Evolutionary conservation across 2,797 vertebrate species (phyloP), one percentile per base, ranked within the genome.

Genomic region (Cephalopachus bancanus): DNA sequence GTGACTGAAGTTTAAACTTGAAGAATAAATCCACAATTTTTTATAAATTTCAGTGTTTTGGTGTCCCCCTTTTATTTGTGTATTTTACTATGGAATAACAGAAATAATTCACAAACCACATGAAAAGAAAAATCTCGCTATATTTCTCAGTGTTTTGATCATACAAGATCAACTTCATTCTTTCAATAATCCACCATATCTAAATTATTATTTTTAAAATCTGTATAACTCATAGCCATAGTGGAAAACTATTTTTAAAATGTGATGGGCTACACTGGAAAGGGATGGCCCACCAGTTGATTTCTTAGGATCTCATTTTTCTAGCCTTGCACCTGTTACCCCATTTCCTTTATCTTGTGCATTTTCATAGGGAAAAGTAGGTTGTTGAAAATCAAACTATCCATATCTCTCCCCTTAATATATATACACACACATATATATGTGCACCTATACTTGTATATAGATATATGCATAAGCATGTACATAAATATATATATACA

Each of bases 341-440:
- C 4, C 14, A 60, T 60, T 93, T 92, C 49, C 85, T 74, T 93
- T 89, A 96, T 69, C 83, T 71, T 76, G 19, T 62, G 4, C 16
- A 72, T 19, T 69, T 96, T 89, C 57, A 64, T 78, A 80, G 79
- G 37, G 59, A 93, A 96, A 92, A 93, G 33, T 22, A 55, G 22
- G 37, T 44, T 86, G 93, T 79, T 33, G 22, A 20, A 83, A 92
- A 59, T 85, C n/a, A 86, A 0, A 74, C 59, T 60, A 80, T 37
- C 14, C 83, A 10, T 67, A 28, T 53, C 24, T 69, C 7, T 72
- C 28, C n/a, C 44, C 11, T 92, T 96, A 80, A 55, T 83, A 92
- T 44, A 44, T 44, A 44, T 44, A 44, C 44, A 44, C 44, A 44
- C 44, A 44, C 44, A 44, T 44, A 44, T 44, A 44, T 44, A 44